phyloP scores from a whole-genome alignment of 2,797 vertebrate species.

The Microhierax caerulescens region DNA sequence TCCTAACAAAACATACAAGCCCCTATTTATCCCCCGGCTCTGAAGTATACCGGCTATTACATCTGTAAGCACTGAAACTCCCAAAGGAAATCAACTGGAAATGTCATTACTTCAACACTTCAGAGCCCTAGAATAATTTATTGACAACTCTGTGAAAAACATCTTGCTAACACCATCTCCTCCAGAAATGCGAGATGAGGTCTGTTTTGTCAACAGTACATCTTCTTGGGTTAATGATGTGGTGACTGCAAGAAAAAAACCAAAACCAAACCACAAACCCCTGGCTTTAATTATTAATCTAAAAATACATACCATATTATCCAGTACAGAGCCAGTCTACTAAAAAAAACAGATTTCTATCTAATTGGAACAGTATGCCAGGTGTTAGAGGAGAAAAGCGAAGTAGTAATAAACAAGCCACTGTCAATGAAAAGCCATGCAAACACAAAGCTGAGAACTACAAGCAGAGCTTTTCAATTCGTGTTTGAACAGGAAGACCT shows the following conservation, averaged over 20 bases:
- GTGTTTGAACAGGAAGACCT: background rate
- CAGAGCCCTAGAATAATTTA: background rate
- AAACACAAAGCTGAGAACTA: constrained; percentile 34
- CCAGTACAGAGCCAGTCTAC: background rate
- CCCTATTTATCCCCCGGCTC: background rate
- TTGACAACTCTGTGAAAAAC: background rate
- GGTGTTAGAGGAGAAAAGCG: background rate
- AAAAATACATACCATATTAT: constrained; percentile 25
- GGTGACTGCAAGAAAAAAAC: background rate
- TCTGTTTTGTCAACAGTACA: constrained; percentile 34
- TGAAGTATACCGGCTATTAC: background rate
- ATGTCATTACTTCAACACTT: constrained; percentile 15
- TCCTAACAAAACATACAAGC: background rate
- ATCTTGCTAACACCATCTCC: background rate
- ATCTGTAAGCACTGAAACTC: background rate
- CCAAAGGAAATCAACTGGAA: constrained; percentile 20
- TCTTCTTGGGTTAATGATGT: background rate
- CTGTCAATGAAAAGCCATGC: constrained; percentile 36
- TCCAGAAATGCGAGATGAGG: background rate
- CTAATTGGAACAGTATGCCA: background rate
- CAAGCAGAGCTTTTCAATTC: background rate
- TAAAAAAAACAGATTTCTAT: background rate
- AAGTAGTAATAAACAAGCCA: background rate
- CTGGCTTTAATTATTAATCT: background rate
- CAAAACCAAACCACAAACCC: background rate